Base-by-base conservation (phyloP, 2,113 vertebrate species). In the Brachirus orientalis region DNA sequence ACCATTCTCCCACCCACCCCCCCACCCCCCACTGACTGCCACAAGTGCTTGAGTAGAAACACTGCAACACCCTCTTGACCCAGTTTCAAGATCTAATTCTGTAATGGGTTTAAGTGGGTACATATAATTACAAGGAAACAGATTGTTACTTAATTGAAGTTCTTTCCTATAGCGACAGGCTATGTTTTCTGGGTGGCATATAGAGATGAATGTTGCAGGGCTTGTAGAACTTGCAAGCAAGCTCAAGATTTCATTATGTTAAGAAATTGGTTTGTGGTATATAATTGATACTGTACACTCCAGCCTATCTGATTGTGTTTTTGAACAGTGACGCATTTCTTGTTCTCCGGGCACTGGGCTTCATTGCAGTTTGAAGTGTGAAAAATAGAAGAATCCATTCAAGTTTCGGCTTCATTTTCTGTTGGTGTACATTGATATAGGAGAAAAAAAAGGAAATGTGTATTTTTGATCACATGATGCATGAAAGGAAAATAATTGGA, bases 141-240 rank as follows among this genome's bases (percentile, higher is more conserved):
- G 89, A 92, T 90, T 91, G 89, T 89, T 91, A 87, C 75, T 91
- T 93, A 92, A 93, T 90, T 92, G 85, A 83, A 82, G 80, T 83
- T 89, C 70, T 89, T 82, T 90, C 87, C 89, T 58, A 63, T 40
- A 1, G 36, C 66, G 50, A 59, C 62, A 74, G 82, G 69, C 77
- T 48, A 38, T 80, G 66, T 57, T 81, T 78, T 79, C 55, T 74
- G 72, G 83, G 55, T 81, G 60, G 56, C 16, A 45, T 17, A 43
- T 13, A 59, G 43, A 54, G 69, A 79, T 59, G 65, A 55, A 72
- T 65, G 67, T 74, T 50, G 20, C 61, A 53, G 20, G 68, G 72
- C 61, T 71, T 59, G 65, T 56, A 18, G 60, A 75, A 59, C 43
- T 65, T 8, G 38, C 11, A 60, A n/a, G 6, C 0, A 10, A 73